Conservation (phyloP, 2,888 invertebrate species). For the Lasioglossum oenotherae region DNA sequence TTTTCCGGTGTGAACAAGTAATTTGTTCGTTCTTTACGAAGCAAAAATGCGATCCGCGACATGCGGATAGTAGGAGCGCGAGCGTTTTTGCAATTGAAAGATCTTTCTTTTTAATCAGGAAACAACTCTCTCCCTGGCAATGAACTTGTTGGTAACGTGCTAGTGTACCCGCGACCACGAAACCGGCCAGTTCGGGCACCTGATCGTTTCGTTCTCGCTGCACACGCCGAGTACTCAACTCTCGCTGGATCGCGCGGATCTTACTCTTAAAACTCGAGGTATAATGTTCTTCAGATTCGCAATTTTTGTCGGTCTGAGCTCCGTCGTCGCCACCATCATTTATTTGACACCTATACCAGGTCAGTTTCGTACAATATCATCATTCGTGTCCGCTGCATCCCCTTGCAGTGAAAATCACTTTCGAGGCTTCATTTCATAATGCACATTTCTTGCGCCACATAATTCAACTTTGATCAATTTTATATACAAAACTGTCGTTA, state of each 20-base stretch:
- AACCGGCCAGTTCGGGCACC: constrained; percentile 72
- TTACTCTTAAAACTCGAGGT: constrained; percentile 5
- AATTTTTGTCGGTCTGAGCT: constrained; percentile 88
- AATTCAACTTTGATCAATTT: not conserved
- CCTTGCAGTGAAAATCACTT: not conserved
- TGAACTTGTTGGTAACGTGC: constrained; percentile 79
- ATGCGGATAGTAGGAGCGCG: constrained; percentile 5
- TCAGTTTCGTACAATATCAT: constrained; percentile 73
- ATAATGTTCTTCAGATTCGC: constrained; percentile 87
- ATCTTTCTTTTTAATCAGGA: constrained; percentile 73
- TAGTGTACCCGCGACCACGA: constrained; percentile 81
- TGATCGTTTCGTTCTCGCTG: constrained; percentile 45
- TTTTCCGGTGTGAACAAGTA: not conserved
- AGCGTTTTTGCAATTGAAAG: constrained; percentile 55
- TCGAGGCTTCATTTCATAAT: not conserved
- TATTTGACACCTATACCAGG: constrained; percentile 91
- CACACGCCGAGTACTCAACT: constrained; percentile 5
- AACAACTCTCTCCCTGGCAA: constrained; percentile 82
- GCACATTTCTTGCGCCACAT: not conserved
- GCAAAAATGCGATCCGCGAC: not conserved
- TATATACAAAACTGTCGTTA: not conserved
- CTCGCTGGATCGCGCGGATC: not conserved
- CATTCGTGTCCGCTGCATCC: not conserved
- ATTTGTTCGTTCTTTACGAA: not conserved
- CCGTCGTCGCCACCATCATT: constrained; percentile 89